These are phyloP conservation scores for Syngnathoides biaculeatus DNA, from an alignment of 2,113 vertebrate species.

Conservation along the genomic window DNA sequence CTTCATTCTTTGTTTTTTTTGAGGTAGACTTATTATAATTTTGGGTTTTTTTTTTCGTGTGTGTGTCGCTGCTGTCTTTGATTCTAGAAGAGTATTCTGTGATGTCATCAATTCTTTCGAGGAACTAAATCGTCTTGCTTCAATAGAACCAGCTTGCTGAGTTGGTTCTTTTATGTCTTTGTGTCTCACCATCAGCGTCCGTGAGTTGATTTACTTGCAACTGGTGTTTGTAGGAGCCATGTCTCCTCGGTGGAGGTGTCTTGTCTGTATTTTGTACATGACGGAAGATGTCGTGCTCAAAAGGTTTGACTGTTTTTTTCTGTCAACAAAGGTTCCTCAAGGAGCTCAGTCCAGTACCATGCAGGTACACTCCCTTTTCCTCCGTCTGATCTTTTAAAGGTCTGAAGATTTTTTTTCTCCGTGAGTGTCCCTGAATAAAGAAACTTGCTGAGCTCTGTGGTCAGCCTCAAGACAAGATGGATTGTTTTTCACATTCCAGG, in stretches of 20 bases:
- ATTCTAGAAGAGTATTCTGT: no score
- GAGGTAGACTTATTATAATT: no score
- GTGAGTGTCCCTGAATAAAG: conserved; percentile 5
- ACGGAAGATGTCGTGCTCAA: background rate
- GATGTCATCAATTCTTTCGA: no score
- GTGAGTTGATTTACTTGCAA: background rate
- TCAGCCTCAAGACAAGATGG: conserved; percentile 41
- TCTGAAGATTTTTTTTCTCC: conserved; percentile 11
- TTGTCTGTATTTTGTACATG: background rate
- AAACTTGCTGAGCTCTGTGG: conserved; percentile 25
- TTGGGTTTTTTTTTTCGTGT: no score
- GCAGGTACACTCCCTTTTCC: background rate
- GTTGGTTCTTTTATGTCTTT: background rate
- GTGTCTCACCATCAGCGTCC: background rate
- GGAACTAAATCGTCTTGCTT: no score
- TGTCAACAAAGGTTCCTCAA: background rate
- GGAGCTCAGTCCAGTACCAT: conserved; percentile 1
- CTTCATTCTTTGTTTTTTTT: no score
- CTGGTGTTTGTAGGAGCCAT: background rate
- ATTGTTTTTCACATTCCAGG: conserved; percentile 18
- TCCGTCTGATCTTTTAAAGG: conserved; percentile 11
- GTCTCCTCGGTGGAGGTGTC: background rate
- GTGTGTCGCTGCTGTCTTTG: no score
- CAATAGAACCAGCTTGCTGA: background rate
- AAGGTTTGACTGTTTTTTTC: conserved; percentile 1